Evolutionary conservation across 2,797 vertebrate species (phyloP), one percentile per base, ranked within the genome.

Genomic region (Crenuchus spilurus): DNA sequence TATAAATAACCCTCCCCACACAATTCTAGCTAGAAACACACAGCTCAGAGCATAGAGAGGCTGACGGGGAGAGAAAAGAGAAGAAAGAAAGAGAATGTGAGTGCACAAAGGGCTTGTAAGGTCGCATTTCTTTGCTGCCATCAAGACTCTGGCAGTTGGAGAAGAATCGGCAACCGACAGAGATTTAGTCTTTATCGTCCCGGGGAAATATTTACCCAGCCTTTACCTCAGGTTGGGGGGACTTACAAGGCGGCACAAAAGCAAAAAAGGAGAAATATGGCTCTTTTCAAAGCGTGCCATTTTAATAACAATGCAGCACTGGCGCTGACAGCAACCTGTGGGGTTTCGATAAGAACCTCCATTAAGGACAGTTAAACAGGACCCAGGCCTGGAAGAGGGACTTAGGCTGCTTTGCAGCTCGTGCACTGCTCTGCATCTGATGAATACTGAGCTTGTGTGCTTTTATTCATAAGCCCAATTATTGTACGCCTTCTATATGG

Each of bases 121-220:
- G 89, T 91, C 80, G 85, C 90, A 89, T 92, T 91, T 91, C 86
- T 88, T 87, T 86, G 85, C 90, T 91, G 81, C 89, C 88, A 87
- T 89, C 86, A n/a, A 85, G 79, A 85, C 84, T 13, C 52, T 55
- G 14, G 52, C 52, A 31, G 68, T 72, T 72, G 69, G 75, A 78
- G 83, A 90, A 89, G 88, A 90, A 92, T 91, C 88, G 88, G 89
- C 87, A n/a, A 91, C 89, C 89, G 90, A 91, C 90, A 91, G 89
- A 91, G 90, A 90, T 93, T 93, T 91, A 92, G 91, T 91, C 89
- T 92, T 91, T 89, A 91, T 93, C 90, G 91, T 92, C 86, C 90
- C 86, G 83, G 88, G 85, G 79, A 90, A 91, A 92, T 87, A 90
- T 91, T 93, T 91, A 92, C 90, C 90, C 89, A 88, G 90, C 85